Evolutionary conservation across 2,797 vertebrate genomes (phyloP).

Genomic region (Myiotriccus ornatus): DNA sequence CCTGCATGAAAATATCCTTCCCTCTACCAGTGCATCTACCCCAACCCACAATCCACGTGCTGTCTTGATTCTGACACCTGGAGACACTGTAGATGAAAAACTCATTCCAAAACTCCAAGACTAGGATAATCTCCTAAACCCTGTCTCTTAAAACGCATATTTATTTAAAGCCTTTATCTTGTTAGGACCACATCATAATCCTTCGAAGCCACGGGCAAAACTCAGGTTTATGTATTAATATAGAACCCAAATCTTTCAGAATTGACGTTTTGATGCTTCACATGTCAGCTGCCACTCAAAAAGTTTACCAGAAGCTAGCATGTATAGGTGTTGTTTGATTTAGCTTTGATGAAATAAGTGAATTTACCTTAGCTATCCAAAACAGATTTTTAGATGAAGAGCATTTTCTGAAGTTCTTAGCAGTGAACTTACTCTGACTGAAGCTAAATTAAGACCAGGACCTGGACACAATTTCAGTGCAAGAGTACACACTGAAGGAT

Average conservation of each 20-base stretch:
- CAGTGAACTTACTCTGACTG: not conserved
- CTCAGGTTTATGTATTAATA: not conserved
- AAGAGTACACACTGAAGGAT: not conserved
- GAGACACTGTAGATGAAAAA: not conserved
- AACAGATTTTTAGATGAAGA: not conserved
- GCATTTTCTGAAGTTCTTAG: not conserved
- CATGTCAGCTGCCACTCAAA: not conserved
- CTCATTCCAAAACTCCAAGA: not conserved
- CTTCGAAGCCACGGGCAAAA: not conserved
- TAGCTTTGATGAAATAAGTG: not conserved
- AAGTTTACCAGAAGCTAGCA: not conserved
- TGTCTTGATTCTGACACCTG: not conserved
- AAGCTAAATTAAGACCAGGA: not conserved
- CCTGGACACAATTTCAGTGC: not conserved
- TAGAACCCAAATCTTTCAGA: not conserved
- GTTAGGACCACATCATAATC: not conserved
- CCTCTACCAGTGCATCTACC: not conserved
- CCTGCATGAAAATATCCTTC: not conserved
- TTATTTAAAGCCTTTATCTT: not conserved
- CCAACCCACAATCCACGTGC: rapidly evolving
- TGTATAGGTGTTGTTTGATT: not conserved
- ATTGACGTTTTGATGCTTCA: not conserved
- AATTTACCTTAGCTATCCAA: not conserved
- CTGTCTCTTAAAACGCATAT: not conserved
- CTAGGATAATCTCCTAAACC: not conserved